phyloP scores from a whole-genome alignment of 1,140 invertebrate species.

The Achroia grisella region DNA sequence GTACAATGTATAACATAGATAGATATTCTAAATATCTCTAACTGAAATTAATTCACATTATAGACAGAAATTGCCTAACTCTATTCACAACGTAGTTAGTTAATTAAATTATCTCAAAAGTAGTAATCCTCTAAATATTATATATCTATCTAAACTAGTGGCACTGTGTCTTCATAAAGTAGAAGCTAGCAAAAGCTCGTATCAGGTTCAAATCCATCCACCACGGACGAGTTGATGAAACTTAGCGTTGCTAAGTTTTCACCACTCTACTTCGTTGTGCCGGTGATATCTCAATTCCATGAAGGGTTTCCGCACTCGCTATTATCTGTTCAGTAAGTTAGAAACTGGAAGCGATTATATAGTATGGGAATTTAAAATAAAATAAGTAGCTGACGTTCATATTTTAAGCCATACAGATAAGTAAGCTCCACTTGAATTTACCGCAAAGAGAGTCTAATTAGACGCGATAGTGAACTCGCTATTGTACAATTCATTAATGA shows the following conservation, averaged over 20 bases:
- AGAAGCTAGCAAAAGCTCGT: background rate
- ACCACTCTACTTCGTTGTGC: constrained; percentile 42
- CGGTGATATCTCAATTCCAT: constrained; percentile 53
- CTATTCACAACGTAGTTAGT: too few species aligned
- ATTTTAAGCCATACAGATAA: constrained; percentile 18
- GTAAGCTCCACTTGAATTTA: constrained; percentile 28
- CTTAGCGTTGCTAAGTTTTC: constrained; percentile 67
- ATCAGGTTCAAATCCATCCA: constrained; percentile 35
- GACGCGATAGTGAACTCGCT: constrained; percentile 31
- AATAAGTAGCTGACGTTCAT: constrained; percentile 12
- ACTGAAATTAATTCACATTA: too few species aligned
- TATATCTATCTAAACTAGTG: too few species aligned
- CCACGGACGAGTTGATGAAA: constrained; percentile 33
- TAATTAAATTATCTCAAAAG: too few species aligned
- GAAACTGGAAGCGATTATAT: constrained; percentile 12
- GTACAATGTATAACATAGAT: too few species aligned
- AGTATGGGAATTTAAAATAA: background rate
- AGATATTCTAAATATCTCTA: too few species aligned
- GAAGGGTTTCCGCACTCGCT: constrained; percentile 45
- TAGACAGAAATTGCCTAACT: too few species aligned
- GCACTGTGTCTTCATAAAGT: too few species aligned
- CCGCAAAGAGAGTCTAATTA: constrained; percentile 41
- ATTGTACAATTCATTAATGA: constrained; percentile 42
- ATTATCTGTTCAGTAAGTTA: constrained; percentile 38
- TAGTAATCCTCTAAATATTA: too few species aligned